Evolutionary conservation across 1,140 invertebrate species (phyloP).

Genomic region (Euwallacea fornicatus): DNA sequence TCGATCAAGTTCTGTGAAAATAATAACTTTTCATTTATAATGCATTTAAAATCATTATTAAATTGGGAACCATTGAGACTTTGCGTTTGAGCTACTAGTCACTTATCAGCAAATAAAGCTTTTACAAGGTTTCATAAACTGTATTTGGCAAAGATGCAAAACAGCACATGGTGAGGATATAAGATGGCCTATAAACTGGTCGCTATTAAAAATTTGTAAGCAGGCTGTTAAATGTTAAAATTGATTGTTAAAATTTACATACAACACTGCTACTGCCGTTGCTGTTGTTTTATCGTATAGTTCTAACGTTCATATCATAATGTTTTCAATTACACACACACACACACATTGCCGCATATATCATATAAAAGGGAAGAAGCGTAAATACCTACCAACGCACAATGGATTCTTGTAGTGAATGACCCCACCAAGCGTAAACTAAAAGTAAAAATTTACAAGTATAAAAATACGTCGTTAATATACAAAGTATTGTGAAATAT

Average conservation of each 20-base stretch:
- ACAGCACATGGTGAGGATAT: too few relatives aligned
- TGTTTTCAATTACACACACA: background rate
- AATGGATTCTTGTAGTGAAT: constrained; percentile 75
- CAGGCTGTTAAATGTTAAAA: too few relatives aligned
- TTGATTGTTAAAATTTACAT: too few relatives aligned
- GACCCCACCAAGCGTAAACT: constrained; percentile 50
- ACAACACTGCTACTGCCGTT: too few relatives aligned
- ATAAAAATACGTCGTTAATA: too few relatives aligned
- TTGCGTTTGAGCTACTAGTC: background rate
- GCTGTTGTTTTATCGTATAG: too few relatives aligned
- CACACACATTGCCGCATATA: too few relatives aligned
- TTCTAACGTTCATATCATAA: background rate
- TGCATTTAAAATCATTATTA: background rate
- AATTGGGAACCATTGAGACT: background rate
- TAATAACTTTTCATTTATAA: background rate
- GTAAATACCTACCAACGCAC: constrained; percentile 63
- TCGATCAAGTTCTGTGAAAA: constrained; percentile 70
- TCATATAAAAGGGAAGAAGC: background rate
- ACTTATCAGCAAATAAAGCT: background rate
- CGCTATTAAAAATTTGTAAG: too few relatives aligned
- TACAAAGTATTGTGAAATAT: too few relatives aligned
- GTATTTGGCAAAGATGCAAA: too few relatives aligned
- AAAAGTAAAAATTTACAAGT: constrained; percentile 29
- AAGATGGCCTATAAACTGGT: too few relatives aligned
- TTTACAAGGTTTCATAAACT: too few relatives aligned